Base-by-base conservation (phyloP, 2,888 invertebrate genomes). In the Hypena proboscidalis region DNA sequence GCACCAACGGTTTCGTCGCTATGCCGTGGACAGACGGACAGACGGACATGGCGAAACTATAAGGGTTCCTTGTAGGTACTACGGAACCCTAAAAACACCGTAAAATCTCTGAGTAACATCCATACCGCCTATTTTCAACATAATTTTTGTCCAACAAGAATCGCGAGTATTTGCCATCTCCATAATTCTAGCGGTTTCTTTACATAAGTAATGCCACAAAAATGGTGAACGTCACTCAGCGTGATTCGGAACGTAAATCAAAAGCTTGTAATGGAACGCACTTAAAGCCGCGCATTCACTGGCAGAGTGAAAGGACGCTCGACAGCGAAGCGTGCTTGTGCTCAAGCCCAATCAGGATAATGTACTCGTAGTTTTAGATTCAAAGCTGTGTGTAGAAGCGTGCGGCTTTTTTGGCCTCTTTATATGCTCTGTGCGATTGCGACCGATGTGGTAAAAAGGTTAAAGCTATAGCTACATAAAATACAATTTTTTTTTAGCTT, bases 241-340 rank as follows among this genome's bases (percentile, higher is more conserved):
- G 54, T 41, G 54, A 62, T 64, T 67, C 43, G 44, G 39, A 31
- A 48, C 61, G 61, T 70, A 68, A 73, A 74, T 76, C 74, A 72
- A 64, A 67, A 66, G 49, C 35, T 43, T 39, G 46, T 65, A 63
- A 70, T 63, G 67, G 60, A 33, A 21, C 13, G 21, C 9, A 31
- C 21, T 37, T 44, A 37, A 44, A 19, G 42, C 49, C 39, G 40
- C 36, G 32, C 45, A 47, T 45, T 53, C 51, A 51, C 51, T 11
- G 43, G 3, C 21, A 23, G 25, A 45, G 65, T 60, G 47, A 50
- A 64, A 56, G 57, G 42, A 36, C 43, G 47, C 44, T 49, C 37
- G 37, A 30, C 17, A n/a, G n/a, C 33, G 37, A 46, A n/a, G n/a
- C n/a, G 31, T 11, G 43, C 36, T 37, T 22, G 11, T 33, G 32